phyloP scores from a whole-genome alignment of 2,888 invertebrate species.

The Rhagonycha fulva region DNA sequence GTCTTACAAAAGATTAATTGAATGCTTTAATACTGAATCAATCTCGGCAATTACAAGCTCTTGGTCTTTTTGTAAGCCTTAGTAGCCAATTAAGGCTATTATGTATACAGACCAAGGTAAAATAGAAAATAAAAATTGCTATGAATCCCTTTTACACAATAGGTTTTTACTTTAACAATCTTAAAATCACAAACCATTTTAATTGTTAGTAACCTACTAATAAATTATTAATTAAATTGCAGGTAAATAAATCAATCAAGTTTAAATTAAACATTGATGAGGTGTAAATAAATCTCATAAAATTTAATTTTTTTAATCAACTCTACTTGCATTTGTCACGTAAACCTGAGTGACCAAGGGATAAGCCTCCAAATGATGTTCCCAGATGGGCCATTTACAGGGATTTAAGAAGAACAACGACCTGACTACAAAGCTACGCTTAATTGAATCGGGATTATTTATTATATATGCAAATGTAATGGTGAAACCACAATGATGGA shows the following conservation, averaged over 20 bases:
- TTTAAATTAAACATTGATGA: neutral
- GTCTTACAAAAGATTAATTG: constrained; percentile 14
- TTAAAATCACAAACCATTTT: neutral
- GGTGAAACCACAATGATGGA: constrained; percentile 48
- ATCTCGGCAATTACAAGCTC: constrained; percentile 15
- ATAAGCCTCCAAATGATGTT: constrained; percentile 42
- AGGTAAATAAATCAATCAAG: neutral
- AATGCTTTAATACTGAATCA: constrained; percentile 13
- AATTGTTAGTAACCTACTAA: neutral
- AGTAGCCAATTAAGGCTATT: constrained; percentile 17
- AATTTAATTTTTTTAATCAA: neutral
- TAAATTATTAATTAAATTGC: neutral
- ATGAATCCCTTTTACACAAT: neutral
- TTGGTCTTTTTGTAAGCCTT: neutral
- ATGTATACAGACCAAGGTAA: constrained; percentile 15
- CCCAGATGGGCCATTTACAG: constrained; percentile 55
- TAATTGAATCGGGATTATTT: constrained; percentile 51
- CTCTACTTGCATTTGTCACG: neutral
- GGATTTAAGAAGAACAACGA: constrained; percentile 54
- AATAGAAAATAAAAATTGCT: constrained; percentile 1
- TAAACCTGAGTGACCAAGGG: constrained; percentile 44
- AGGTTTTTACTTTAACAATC: neutral
- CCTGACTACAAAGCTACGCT: constrained; percentile 46
- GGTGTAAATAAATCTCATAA: neutral
- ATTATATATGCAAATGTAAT: constrained; percentile 55